phyloP scores from a whole-genome alignment of 2,888 invertebrate genomes.

The Pecten maximus region DNA sequence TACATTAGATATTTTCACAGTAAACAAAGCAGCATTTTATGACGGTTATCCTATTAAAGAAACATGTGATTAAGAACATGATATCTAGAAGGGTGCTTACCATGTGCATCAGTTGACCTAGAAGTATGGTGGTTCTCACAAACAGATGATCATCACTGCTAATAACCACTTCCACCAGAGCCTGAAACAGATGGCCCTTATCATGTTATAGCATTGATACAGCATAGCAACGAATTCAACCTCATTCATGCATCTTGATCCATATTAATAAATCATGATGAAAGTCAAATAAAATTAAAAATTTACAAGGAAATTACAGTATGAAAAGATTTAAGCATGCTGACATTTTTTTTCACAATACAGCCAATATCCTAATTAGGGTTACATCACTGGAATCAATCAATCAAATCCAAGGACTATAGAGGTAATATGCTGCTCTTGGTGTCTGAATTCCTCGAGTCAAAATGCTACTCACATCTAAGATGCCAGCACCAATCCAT shows the following conservation, averaged over 20 bases:
- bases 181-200: constrained; percentile 81
- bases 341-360: neutral
- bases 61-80: neutral
- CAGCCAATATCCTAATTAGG: neutral
- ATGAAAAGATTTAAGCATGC: neutral
- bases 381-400: neutral
- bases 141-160: constrained; percentile 93
- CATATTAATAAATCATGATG: too few relatives aligned
- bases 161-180: constrained; percentile 94
- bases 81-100: constrained; percentile 77
- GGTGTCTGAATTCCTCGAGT: neutral
- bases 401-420: neutral
- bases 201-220: too few relatives aligned
- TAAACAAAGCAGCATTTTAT: neutral
- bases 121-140: constrained; percentile 93
- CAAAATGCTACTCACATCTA: constrained; percentile 84
- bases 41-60: neutral
- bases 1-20: neutral
- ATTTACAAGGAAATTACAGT: too few relatives aligned
- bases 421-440: too few relatives aligned
- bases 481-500: constrained; percentile 92
- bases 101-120: constrained; percentile 94
- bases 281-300: too few relatives aligned
- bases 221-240: too few relatives aligned
- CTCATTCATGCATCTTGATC: too few relatives aligned